Evolutionary conservation across 2,888 invertebrate genomes (phyloP).

Genomic region (Heliconius aoede): DNA sequence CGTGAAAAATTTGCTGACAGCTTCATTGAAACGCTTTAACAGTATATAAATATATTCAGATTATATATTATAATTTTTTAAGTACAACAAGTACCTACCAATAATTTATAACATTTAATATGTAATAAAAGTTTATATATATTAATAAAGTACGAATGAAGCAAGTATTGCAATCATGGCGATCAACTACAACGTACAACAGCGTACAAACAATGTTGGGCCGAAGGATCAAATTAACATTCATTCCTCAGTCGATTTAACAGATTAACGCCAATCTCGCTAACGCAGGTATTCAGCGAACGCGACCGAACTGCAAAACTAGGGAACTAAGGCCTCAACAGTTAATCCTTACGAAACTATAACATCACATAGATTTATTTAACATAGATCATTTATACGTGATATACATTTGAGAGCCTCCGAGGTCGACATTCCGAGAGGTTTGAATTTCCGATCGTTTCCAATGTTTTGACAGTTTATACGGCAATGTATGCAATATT

Average conservation of each 20-base stretch:
- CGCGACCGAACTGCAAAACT: conserved; percentile 65
- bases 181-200: no score
- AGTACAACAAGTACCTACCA: not conserved
- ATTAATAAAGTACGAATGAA: conserved; percentile 28
- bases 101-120: not conserved
- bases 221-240: conserved; percentile 71
- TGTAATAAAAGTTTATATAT: conserved; percentile 5
- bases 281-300: conserved; percentile 58
- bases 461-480: not conserved
- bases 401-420: not conserved
- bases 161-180: conserved; percentile 43
- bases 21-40: conserved; percentile 56
- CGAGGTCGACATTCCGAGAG: not conserved
- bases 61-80: not conserved
- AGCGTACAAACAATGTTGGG: conserved; percentile 51
- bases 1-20: conserved; percentile 56
- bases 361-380: conserved; percentile 76
- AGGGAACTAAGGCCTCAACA: conserved; percentile 61
- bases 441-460: not conserved
- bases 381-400: conserved; percentile 71
- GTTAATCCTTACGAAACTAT: conserved; percentile 76
- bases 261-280: conserved; percentile 74
- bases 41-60: not conserved
- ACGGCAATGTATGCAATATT: not conserved
- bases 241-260: conserved; percentile 67